These are phyloP conservation scores for Eilema caniola DNA, from an alignment of 2,888 invertebrate genomes.

Conservation along the genomic window DNA sequence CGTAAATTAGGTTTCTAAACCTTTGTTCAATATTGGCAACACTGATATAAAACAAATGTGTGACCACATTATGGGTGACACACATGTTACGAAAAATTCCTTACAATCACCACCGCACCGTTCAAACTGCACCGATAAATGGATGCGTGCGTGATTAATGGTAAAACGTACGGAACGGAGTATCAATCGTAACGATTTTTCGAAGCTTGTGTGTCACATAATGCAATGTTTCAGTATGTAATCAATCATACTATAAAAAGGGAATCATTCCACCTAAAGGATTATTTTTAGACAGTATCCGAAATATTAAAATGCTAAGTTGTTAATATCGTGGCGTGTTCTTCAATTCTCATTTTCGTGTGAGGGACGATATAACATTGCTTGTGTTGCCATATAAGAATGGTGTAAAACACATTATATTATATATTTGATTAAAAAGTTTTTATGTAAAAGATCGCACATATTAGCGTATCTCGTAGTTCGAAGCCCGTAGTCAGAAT, in stretches of 20 bases:
- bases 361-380: background rate
- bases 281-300: background rate
- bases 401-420: slow-evolving; percentile 1
- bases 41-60: slow-evolving; percentile 13
- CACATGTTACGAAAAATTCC: too few species aligned
- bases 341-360: background rate
- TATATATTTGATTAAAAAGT: slow-evolving; percentile 24
- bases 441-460: slow-evolving; percentile 37
- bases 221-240: background rate
- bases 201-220: background rate
- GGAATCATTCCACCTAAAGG: background rate
- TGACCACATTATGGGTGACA: background rate
- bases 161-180: too few species aligned
- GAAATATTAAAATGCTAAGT: background rate
- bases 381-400: slow-evolving; percentile 28
- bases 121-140: too few species aligned
- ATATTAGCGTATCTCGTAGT: slow-evolving; percentile 55
- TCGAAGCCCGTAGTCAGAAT: slow-evolving; percentile 60
- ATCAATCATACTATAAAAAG: background rate
- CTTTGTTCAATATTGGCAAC: slow-evolving; percentile 31
- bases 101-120: too few species aligned
- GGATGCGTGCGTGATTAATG: too few species aligned
- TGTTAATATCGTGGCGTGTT: background rate
- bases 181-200: too few species aligned
- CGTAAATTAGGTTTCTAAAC: slow-evolving; percentile 21